phyloP scores from a whole-genome alignment of 2,113 vertebrate species.

The Spilogale gracilis region DNA sequence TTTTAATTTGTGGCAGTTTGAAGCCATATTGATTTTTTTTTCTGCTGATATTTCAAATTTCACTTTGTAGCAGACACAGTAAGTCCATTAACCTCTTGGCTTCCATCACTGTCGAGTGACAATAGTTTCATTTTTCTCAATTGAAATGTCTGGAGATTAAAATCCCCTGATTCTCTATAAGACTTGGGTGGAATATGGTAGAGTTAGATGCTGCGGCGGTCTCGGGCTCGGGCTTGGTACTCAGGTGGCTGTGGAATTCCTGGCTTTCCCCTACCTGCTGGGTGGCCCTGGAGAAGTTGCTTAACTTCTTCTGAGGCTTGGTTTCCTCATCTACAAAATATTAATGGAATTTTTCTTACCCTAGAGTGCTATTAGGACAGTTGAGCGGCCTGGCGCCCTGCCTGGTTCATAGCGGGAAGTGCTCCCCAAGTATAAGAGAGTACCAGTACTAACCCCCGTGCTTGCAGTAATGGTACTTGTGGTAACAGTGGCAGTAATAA shows the following conservation, averaged over 20 bases:
- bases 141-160: conserved; percentile 58
- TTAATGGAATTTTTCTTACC: background rate
- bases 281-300: conserved; percentile 38
- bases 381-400: background rate
- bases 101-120: conserved; percentile 60
- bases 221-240: background rate
- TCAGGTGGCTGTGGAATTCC: background rate
- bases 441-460: no score
- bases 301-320: background rate
- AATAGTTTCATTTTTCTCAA: conserved; percentile 60
- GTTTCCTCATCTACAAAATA: conserved; percentile 61
- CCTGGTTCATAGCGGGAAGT: background rate
- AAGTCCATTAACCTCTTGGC: conserved; percentile 75
- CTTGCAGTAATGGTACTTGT: background rate
- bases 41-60: conserved; percentile 82
- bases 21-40: conserved; percentile 66
- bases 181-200: background rate
- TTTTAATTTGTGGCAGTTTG: conserved; percentile 82
- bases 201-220: background rate
- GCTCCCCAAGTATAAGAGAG: background rate
- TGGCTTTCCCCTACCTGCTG: background rate
- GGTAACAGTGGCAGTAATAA: background rate
- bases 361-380: background rate
- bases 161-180: conserved; percentile 13
- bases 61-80: conserved; percentile 64